Evolutionary conservation across 2,888 invertebrate species (phyloP), one percentile per base, ranked within the genome.

Genomic region (Xanthia togata): DNA sequence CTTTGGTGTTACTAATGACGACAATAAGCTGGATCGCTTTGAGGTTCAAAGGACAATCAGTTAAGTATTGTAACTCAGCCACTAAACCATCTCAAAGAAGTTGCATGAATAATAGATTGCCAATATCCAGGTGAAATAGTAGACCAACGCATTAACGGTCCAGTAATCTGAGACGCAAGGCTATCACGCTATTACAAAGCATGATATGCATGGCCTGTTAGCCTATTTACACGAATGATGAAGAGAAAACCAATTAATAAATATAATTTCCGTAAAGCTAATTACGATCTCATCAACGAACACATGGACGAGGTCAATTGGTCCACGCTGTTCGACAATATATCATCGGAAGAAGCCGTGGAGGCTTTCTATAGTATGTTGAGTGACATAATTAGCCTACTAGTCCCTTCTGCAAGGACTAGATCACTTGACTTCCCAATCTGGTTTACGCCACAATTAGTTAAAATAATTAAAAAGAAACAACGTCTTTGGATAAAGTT

Each of bases 391-490:
- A 64, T 64, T 44, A 41, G 44, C 64, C 26, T 26, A 47, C 44
- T 64, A 20, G 20, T 64, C 26, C 44, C 44, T n/a, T 9, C 44
- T 64, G 64, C 64, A 64, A 44, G 17, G 2, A 26, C 26, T 17
- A 53, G 50, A 53, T 67, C 67, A 23, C 50, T 50, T 50, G 67
- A 67, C 35, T 67, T 67, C 23, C 50, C 67, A 53, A 67, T 67
- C 50, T 67, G 67, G 50, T 53, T 67, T 23, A 67, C 50, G 23
- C 67, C 67, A 35, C 67, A 67, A 50, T 35, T 67, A 23, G 12
- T 65, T 65, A 65, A 65, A 65, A 11, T 65, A 31, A 47, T 65
- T 47, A 47, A 65, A 65, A 65, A 47, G n/a, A 65, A 65, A 11
- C 65, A 47, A 47, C 65, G 65, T 31, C 9, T 65, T 11, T 65